Evolutionary conservation across 1,140 invertebrate genomes (phyloP).

Genomic region (Holotrichia oblita): DNA sequence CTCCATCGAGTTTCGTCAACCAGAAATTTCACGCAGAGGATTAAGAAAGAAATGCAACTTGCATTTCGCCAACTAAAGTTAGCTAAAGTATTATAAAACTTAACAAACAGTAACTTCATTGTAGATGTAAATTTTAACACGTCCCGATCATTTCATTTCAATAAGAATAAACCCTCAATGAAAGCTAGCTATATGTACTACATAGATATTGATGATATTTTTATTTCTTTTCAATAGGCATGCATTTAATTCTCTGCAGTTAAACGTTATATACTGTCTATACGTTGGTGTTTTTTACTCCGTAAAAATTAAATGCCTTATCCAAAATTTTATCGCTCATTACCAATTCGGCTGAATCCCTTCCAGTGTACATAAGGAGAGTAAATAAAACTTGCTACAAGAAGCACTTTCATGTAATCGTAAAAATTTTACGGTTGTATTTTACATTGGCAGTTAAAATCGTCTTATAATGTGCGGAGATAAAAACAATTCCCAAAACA

Average conservation of each 20-base stretch:
- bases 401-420: conserved; percentile 31
- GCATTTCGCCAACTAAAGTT: no score
- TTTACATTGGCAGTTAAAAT: conserved; percentile 36
- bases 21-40: no score
- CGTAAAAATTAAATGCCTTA: conserved; percentile 4
- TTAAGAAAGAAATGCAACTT: no score
- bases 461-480: conserved; percentile 28
- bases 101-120: no score
- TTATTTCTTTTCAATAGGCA: no score
- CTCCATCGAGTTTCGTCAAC: no score
- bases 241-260: background rate
- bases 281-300: background rate
- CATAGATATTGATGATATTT: no score
- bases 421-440: conserved; percentile 14
- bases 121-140: no score
- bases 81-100: no score
- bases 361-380: background rate
- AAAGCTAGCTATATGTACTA: no score
- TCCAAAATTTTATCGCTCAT: conserved; percentile 11
- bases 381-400: conserved; percentile 13
- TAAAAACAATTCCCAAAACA: conserved; percentile 33
- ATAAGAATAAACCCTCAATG: no score
- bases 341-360: conserved; percentile 14
- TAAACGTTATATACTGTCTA: background rate
- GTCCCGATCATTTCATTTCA: no score